Evolutionary conservation across 2,888 invertebrate species (phyloP).

Genomic region (Drosophila borealis): DNA sequence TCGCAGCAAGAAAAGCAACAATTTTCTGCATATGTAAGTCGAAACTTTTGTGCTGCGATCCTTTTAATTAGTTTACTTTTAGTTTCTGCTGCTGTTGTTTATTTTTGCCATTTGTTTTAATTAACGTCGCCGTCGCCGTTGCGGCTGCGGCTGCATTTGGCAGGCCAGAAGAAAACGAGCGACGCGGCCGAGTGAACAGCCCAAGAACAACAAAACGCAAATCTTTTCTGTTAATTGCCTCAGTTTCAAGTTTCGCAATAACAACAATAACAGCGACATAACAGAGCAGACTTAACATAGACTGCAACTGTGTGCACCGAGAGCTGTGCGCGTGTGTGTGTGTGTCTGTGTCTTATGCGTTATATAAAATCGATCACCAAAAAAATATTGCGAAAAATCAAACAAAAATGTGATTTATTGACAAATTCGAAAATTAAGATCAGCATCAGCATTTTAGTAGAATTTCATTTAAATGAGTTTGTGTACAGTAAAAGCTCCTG

Average conservation of each 20-base stretch:
- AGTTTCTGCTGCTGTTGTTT: slow-evolving; percentile 64
- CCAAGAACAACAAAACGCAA: slow-evolving; percentile 51
- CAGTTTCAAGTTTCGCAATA: slow-evolving; percentile 53
- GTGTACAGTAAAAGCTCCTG: background rate
- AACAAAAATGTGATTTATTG: slow-evolving; percentile 7
- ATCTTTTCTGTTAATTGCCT: slow-evolving; percentile 60
- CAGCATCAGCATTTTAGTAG: background rate
- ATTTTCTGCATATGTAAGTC: slow-evolving; percentile 73
- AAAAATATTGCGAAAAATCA: background rate
- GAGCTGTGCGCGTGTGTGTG: background rate
- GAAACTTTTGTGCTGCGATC: slow-evolving; percentile 64
- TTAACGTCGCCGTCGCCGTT: slow-evolving; percentile 51
- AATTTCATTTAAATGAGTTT: background rate
- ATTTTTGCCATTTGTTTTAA: slow-evolving; percentile 72
- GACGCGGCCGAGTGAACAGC: slow-evolving; percentile 19
- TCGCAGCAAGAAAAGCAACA: slow-evolving; percentile 47
- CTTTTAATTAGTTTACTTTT: slow-evolving; percentile 73
- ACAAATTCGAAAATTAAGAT: slow-evolving; percentile 11
- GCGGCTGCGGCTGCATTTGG: slow-evolving; percentile 43
- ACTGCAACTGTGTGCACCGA: background rate
- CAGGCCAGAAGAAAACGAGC: slow-evolving; percentile 44
- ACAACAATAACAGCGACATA: slow-evolving; percentile 14
- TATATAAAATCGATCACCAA: slow-evolving; percentile 30
- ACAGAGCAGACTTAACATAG: slow-evolving; percentile 7
- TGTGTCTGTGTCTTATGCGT: background rate